A percentile compares a stretch with the other conserved stretches of the same genome.
Evolutionary conservation across 1,140 invertebrate species (phyloP).

Genomic region (Meloidogyne floridensis): DNA sequence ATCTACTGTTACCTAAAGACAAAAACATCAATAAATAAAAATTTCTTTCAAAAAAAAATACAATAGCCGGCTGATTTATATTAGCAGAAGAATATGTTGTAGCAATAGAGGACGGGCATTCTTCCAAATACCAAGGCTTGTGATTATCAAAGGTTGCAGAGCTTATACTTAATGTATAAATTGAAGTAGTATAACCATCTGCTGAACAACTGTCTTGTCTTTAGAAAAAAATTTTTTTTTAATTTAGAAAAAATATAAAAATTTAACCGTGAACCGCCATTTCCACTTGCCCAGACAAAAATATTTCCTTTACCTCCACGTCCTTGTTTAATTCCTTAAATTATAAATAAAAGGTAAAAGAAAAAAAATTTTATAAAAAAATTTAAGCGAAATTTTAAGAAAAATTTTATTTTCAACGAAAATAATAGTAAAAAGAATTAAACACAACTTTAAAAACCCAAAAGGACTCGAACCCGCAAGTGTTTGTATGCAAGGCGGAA

Average conservation of each 20-base stretch:
- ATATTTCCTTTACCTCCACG: constrained; percentile 94
- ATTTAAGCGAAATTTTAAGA: too few relatives aligned
- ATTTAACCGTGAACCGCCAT: constrained; percentile 77
- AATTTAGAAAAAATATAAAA: not conserved
- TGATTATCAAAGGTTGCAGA: constrained; percentile 85
- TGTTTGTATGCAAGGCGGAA: too few relatives aligned
- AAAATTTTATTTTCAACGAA: too few relatives aligned
- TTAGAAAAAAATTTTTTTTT: not conserved
- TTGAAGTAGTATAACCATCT: constrained; percentile 97
- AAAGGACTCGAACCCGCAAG: too few relatives aligned
- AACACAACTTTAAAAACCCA: too few relatives aligned
- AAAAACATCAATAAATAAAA: not conserved
- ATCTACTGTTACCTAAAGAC: constrained; percentile 51
- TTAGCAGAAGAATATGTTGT: constrained; percentile 94
- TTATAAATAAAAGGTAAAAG: not conserved
- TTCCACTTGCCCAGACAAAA: constrained; percentile 98
- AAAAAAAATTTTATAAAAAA: not conserved
- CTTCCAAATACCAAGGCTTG: constrained; percentile 96
- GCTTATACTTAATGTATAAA: constrained; percentile 94
- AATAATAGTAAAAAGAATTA: too few relatives aligned
- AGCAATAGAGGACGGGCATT: constrained; percentile 91
- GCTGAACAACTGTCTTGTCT: constrained; percentile 96
- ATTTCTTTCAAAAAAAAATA: constrained; percentile 74
- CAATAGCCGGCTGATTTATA: constrained; percentile 83
- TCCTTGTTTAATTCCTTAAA: constrained; percentile 72